Evolutionary conservation across 1,140 invertebrate genomes (phyloP).

Genomic region (Phthorimaea operculella): DNA sequence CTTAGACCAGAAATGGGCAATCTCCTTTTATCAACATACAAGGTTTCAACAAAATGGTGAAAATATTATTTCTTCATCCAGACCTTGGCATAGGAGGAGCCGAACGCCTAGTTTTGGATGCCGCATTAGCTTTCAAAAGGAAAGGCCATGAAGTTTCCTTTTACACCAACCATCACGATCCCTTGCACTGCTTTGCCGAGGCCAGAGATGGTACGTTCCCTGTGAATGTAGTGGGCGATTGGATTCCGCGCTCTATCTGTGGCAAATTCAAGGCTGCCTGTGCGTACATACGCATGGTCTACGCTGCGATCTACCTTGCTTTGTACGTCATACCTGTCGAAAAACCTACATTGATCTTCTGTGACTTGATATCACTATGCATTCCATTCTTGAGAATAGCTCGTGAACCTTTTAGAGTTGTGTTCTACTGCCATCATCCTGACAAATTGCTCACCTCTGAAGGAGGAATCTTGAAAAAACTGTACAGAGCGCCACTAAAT

Average conservation of each 20-base stretch:
- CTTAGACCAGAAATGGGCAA: no score
- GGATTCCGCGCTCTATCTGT: slow-evolving; percentile 86
- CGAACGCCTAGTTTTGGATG: slow-evolving; percentile 95
- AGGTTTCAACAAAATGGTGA: slow-evolving; percentile 52
- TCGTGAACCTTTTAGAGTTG: slow-evolving; percentile 71
- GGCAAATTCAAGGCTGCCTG: slow-evolving; percentile 90
- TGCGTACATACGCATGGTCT: slow-evolving; percentile 95
- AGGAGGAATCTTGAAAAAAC: slow-evolving; percentile 75
- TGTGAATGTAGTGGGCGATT: slow-evolving; percentile 84
- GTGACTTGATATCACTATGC: slow-evolving; percentile 91
- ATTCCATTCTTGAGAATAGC: slow-evolving; percentile 84
- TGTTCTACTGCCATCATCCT: slow-evolving; percentile 99
- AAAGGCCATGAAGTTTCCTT: slow-evolving; percentile 87
- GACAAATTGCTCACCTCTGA: slow-evolving; percentile 87
- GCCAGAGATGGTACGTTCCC: slow-evolving; percentile 88
- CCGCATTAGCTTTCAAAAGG: slow-evolving; percentile 89
- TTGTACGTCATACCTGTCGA: slow-evolving; percentile 67
- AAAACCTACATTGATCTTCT: slow-evolving; percentile 86
- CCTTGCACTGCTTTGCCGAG: slow-evolving; percentile 93
- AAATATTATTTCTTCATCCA: slow-evolving; percentile 92
- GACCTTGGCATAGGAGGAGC: slow-evolving; percentile 99
- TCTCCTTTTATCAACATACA: no score
- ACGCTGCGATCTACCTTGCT: slow-evolving; percentile 75
- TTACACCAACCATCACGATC: slow-evolving; percentile 94
- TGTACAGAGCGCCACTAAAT: slow-evolving; percentile 92